Percentiles rank a stretch among this genome's conserved stretches.
These are phyloP conservation scores for Catharus minimus DNA, from an alignment of 2,113 vertebrate species.

Conservation along the genomic window DNA sequence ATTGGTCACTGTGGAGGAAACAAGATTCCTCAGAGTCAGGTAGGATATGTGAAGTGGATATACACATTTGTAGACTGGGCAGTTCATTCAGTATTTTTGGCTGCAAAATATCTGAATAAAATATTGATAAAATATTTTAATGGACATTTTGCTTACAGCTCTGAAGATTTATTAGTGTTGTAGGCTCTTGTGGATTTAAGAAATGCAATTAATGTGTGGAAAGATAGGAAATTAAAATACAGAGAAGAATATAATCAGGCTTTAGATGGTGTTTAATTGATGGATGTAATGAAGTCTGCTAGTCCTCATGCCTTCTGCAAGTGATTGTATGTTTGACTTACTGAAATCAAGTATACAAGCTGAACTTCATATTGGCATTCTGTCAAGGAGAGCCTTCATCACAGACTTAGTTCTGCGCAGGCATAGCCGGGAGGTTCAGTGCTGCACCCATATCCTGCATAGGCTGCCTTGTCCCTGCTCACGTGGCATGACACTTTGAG, in stretches of 20 bases:
- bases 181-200: neutral
- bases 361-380: neutral
- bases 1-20: conserved; percentile 93
- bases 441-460: neutral
- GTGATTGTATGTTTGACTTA: neutral
- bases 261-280: neutral
- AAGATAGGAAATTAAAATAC: neutral
- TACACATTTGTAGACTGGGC: neutral
- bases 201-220: neutral
- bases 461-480: neutral
- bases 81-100: neutral
- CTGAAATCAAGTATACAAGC: neutral
- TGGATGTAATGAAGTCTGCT: neutral
- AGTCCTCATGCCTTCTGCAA: neutral
- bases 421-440: neutral
- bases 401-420: neutral
- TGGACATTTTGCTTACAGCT: neutral
- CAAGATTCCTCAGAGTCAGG: conserved; percentile 68
- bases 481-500: neutral
- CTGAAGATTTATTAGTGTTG: neutral
- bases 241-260: neutral
- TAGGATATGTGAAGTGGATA: neutral
- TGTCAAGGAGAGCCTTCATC: neutral
- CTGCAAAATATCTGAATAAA: neutral
- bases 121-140: neutral